Evolutionary conservation across 1,140 invertebrate genomes (phyloP).

Genomic region (Ceratina calcarata): DNA sequence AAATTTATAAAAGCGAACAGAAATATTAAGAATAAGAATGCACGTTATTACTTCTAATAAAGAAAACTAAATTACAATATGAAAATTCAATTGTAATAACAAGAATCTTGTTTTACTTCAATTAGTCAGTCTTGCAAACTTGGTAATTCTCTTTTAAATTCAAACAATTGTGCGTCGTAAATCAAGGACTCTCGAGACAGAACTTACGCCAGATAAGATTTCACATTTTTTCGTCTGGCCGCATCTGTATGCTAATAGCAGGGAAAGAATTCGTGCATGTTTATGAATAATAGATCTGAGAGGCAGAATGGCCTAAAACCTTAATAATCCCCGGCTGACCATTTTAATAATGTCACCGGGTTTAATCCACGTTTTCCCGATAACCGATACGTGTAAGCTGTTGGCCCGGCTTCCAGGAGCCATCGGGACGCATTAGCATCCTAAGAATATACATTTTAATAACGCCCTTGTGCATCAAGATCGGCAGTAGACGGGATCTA

Average conservation of each 20-base stretch:
- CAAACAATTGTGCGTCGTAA: too few species aligned
- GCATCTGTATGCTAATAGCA: background rate
- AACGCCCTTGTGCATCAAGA: conserved; percentile 5
- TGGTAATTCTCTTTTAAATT: too few species aligned
- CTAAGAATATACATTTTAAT: conserved; percentile 49
- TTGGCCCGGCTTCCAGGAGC: background rate
- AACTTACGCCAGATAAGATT: background rate
- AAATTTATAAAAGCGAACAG: too few species aligned
- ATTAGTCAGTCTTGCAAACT: too few species aligned
- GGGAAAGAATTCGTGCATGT: background rate
- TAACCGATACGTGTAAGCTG: conserved; percentile 50
- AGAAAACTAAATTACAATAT: too few species aligned
- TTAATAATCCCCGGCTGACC: conserved; percentile 44
- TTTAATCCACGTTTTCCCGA: conserved; percentile 56
- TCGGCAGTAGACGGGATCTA: conserved; percentile 29
- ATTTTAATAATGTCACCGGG: conserved; percentile 49
- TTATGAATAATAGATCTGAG: conserved; percentile 18
- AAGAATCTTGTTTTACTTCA: too few species aligned
- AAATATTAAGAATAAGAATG: too few species aligned
- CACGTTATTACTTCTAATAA: too few species aligned
- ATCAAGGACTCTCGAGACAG: too few species aligned
- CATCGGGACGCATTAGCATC: conserved; percentile 26
- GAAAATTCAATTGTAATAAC: too few species aligned
- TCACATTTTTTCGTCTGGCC: background rate
- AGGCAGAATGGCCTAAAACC: conserved; percentile 3